A percentile compares a stretch with the other conserved stretches of the same genome.
Conservation (phyloP, 2,113 vertebrate species). For the Rhegmatorhina hoffmannsi region DNA sequence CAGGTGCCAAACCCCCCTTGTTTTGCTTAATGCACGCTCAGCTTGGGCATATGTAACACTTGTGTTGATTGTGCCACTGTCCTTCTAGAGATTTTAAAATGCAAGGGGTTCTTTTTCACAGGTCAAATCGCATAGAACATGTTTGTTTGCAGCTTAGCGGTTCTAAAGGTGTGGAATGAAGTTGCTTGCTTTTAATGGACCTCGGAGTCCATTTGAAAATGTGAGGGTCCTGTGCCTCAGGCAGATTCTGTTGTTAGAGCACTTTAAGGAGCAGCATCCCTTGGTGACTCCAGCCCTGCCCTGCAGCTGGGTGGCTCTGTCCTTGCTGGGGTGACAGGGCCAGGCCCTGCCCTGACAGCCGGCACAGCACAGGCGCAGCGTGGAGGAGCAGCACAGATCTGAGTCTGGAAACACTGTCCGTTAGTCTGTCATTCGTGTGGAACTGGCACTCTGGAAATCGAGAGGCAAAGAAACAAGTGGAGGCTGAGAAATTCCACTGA, state of each 20-base stretch:
- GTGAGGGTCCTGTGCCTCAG: background rate
- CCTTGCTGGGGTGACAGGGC: background rate
- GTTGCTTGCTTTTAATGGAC: background rate
- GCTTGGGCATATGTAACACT: background rate
- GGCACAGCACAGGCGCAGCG: background rate
- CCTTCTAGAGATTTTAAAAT: background rate
- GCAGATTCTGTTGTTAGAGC: background rate
- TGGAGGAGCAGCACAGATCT: background rate
- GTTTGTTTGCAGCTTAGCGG: background rate
- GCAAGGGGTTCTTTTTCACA: background rate
- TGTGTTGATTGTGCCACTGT: background rate
- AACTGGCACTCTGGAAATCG: background rate
- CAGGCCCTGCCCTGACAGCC: background rate
- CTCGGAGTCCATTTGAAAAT: background rate
- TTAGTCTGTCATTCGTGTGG: background rate
- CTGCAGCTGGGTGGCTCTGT: background rate
- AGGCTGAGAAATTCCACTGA: constrained; percentile 39
- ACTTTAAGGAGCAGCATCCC: background rate
- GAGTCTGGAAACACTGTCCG: background rate
- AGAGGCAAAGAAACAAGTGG: background rate
- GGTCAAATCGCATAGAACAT: background rate
- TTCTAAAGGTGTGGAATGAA: background rate
- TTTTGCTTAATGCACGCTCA: background rate
- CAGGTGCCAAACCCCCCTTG: background rate
- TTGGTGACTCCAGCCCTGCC: background rate